phyloP scores from a whole-genome alignment of 2,113 vertebrate species.

The Sciurus niger region DNA sequence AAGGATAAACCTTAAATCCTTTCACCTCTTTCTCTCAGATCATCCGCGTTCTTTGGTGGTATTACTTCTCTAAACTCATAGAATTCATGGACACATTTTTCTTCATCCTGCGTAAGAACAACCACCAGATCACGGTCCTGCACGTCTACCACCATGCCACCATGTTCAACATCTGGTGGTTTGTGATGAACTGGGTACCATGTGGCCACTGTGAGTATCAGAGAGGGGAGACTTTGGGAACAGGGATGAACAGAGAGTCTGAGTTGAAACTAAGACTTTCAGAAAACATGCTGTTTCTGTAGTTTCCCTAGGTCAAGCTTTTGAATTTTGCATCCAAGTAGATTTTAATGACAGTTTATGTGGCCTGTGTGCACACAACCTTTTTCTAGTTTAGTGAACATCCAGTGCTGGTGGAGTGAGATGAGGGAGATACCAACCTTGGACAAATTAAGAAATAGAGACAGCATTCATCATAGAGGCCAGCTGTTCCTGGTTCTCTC shows the following conservation, averaged over 20 bases:
- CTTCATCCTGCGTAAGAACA: constrained; percentile 98
- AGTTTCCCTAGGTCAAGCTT: neutral
- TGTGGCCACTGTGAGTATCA: constrained; percentile 97
- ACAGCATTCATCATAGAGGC: neutral
- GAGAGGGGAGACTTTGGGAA: fast-evolving
- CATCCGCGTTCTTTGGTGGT: constrained; percentile 97
- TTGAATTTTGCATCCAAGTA: neutral
- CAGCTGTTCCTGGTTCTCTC: neutral
- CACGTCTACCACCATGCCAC: constrained; percentile 97
- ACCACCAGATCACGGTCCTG: constrained; percentile 97
- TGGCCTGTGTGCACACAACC: neutral
- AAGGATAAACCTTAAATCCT: neutral
- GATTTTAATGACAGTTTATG: neutral
- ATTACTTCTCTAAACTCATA: constrained; percentile 99
- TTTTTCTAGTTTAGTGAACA: neutral
- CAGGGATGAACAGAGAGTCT: neutral
- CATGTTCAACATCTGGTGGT: constrained; percentile 99
- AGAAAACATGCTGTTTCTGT: neutral
- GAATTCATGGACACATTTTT: constrained; percentile 99
- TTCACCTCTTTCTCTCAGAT: constrained; percentile 87
- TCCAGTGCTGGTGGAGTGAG: neutral
- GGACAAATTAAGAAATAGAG: neutral
- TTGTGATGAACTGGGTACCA: constrained; percentile 99
- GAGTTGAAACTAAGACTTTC: neutral
- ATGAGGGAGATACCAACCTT: neutral